Conservation (phyloP, 2,113 vertebrate genomes). For the Leptosomus discolor region DNA sequence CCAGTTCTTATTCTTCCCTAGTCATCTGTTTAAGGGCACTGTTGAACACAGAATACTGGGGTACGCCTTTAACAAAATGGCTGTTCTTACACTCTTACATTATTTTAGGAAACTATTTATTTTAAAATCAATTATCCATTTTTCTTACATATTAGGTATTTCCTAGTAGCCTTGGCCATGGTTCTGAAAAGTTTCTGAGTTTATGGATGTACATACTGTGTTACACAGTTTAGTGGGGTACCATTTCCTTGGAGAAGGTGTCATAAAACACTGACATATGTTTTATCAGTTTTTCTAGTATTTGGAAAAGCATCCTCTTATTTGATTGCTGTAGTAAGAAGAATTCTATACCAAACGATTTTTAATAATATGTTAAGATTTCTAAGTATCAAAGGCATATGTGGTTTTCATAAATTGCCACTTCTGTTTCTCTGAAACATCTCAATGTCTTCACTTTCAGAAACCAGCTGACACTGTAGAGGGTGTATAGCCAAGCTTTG, state of each 20-base stretch:
- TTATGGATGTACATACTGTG: neutral
- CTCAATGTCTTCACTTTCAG: neutral
- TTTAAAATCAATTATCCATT: neutral
- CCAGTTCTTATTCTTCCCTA: neutral
- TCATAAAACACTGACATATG: neutral
- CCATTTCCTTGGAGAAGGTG: neutral
- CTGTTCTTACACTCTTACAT: neutral
- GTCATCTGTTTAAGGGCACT: neutral
- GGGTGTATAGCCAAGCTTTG: neutral
- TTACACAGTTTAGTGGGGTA: neutral
- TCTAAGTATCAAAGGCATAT: neutral
- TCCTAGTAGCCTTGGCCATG: neutral
- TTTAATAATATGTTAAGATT: neutral
- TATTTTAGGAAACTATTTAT: neutral
- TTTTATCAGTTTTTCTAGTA: neutral
- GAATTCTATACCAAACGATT: neutral
- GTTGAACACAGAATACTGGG: neutral
- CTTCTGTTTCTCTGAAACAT: neutral
- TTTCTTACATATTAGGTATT: neutral
- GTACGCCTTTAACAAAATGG: neutral
- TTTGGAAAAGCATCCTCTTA: neutral
- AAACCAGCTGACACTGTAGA: neutral
- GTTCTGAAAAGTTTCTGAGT: neutral
- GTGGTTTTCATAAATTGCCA: neutral
- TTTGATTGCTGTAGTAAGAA: neutral